Percentiles rank a stretch among this genome's conserved stretches.
Evolutionary conservation across 2,113 vertebrate genomes (phyloP).

Genomic region (Rynchops niger): DNA sequence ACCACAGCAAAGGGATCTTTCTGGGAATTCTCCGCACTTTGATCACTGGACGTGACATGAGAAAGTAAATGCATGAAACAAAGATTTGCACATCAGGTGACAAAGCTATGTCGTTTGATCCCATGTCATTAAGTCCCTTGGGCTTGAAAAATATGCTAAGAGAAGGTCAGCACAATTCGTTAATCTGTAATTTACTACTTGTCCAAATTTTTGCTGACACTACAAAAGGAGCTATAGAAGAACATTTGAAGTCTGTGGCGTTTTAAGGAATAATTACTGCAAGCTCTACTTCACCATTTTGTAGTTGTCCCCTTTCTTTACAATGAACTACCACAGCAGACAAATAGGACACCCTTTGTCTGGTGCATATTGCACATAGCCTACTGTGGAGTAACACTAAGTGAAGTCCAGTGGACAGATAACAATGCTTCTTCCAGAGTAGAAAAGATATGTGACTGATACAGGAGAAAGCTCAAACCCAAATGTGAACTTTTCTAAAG

Average conservation of each 20-base stretch:
- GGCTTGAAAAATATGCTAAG: not conserved
- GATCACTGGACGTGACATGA: not conserved
- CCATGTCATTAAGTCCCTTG: too few relatives aligned
- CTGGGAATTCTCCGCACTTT: not conserved
- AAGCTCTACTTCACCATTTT: not conserved
- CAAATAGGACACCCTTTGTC: not conserved
- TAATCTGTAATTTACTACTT: not conserved
- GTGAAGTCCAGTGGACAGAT: not conserved
- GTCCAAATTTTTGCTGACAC: not conserved
- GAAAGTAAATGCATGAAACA: not conserved
- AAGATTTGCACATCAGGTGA: not conserved
- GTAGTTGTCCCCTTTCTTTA: not conserved
- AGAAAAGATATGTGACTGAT: not conserved
- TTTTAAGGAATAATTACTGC: not conserved
- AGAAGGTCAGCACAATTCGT: not conserved
- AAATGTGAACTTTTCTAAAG: not conserved
- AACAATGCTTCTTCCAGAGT: not conserved
- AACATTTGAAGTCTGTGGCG: not conserved
- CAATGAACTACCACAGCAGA: not conserved
- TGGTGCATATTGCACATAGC: fast-evolving
- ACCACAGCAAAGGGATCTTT: not conserved
- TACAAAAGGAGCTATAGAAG: not conserved
- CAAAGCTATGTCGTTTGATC: not conserved
- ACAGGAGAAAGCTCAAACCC: not conserved
- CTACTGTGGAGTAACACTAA: too few relatives aligned